A percentile compares a stretch with the other conserved stretches of the same genome.
phyloP scores from a whole-genome alignment of 2,888 invertebrate genomes.

The Agrilus mali region DNA sequence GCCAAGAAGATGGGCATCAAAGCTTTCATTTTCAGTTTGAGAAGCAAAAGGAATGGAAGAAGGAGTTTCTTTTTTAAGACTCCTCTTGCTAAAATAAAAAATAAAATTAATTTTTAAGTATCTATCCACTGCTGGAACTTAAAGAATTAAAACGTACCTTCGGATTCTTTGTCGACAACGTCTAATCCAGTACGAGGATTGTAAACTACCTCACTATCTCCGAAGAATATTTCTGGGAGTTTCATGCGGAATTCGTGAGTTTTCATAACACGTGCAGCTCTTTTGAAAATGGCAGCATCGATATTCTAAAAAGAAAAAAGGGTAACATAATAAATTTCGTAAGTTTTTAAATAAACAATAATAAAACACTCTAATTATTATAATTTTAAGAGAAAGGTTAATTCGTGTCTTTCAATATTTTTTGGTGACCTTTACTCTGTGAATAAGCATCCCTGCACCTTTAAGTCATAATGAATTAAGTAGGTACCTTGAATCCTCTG shows the following conservation, averaged over 20 bases:
- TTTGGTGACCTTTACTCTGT: no score
- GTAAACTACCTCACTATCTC: slow-evolving; percentile 52
- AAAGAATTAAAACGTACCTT: slow-evolving; percentile 36
- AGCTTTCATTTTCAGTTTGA: slow-evolving; percentile 75
- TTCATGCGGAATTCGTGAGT: slow-evolving; percentile 62
- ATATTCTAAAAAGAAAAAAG: slow-evolving; percentile 39
- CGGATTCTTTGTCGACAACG: slow-evolving; percentile 38
- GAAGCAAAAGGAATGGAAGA: slow-evolving; percentile 61
- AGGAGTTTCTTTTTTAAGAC: slow-evolving; percentile 71
- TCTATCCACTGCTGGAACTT: not conserved
- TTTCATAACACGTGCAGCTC: slow-evolving; percentile 56
- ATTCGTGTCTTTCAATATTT: no score
- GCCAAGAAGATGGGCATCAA: slow-evolving; percentile 71
- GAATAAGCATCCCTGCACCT: no score
- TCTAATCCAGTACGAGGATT: slow-evolving; percentile 54
- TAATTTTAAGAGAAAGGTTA: no score
- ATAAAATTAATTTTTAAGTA: not conserved
- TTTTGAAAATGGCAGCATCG: slow-evolving; percentile 62
- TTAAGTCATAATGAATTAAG: no score
- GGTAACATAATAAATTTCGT: no score
- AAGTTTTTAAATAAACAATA: no score
- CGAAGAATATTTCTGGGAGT: slow-evolving; percentile 59
- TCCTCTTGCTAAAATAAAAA: slow-evolving; percentile 50
- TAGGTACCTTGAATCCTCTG: slow-evolving; percentile 36
- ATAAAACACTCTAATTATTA: no score